A percentile compares a stretch with the other conserved stretches of the same genome.
Evolutionary conservation across 2,888 invertebrate species (phyloP).

Genomic region (Ormyrus labotus): DNA sequence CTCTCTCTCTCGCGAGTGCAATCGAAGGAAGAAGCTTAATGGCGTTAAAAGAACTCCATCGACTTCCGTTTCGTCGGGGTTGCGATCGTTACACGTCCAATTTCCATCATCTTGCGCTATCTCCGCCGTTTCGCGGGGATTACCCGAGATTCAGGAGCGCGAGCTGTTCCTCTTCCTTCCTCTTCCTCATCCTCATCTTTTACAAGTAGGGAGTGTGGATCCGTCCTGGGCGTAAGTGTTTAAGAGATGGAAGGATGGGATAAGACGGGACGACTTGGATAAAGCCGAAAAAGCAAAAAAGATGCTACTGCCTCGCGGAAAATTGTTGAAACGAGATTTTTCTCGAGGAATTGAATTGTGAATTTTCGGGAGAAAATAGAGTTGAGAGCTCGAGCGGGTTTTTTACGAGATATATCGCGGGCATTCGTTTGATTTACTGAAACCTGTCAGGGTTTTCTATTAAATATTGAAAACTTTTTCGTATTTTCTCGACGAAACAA

Average conservation of each 20-base stretch:
- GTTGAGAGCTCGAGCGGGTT: neutral
- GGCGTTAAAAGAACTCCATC: slow-evolving; percentile 48
- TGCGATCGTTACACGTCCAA: slow-evolving; percentile 50
- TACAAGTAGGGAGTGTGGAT: neutral
- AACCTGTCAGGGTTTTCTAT: too few species aligned
- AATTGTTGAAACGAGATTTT: slow-evolving; percentile 12
- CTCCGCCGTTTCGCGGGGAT: slow-evolving; percentile 47
- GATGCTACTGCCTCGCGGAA: neutral
- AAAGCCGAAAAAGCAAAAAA: slow-evolving; percentile 57
- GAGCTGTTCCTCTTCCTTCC: slow-evolving; percentile 43
- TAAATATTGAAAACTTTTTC: too few species aligned
- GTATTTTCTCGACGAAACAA: too few species aligned
- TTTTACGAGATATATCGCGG: neutral
- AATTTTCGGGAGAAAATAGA: neutral
- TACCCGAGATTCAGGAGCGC: slow-evolving; percentile 42
- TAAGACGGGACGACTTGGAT: slow-evolving; percentile 44
- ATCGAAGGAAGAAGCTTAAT: slow-evolving; percentile 24
- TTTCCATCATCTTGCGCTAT: slow-evolving; percentile 50
- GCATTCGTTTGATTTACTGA: too few species aligned
- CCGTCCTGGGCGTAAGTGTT: slow-evolving; percentile 31
- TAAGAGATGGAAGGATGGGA: slow-evolving; percentile 44
- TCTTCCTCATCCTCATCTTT: neutral
- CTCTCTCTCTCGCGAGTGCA: neutral
- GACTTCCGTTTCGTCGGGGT: slow-evolving; percentile 24
- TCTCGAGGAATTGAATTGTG: neutral